phyloP scores from a whole-genome alignment of 2,888 invertebrate genomes.

The Fabriciana adippe region DNA sequence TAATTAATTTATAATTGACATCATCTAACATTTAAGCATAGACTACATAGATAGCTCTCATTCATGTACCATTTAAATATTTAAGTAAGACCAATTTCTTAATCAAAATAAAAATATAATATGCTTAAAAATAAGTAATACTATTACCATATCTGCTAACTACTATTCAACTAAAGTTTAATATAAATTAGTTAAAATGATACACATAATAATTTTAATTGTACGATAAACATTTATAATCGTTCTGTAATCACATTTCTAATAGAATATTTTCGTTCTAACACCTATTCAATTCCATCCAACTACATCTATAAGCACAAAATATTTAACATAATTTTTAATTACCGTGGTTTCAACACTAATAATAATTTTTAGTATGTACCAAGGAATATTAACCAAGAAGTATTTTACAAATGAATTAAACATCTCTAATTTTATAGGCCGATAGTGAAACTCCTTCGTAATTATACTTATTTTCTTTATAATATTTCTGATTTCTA shows the following conservation, averaged over 20 bases:
- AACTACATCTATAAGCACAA: constrained; percentile 3
- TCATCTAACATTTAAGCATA: background rate
- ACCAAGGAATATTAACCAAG: constrained; percentile 1
- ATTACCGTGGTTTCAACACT: constrained; percentile 10
- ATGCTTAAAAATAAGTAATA: background rate
- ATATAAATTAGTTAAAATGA: background rate
- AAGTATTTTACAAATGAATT: constrained; percentile 17
- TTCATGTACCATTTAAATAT: background rate
- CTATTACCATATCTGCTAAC: background rate
- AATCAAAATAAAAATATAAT: background rate
- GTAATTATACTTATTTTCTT: constrained; percentile 10
- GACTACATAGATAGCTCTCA: background rate
- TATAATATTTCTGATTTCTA: constrained; percentile 23
- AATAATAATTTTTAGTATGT: background rate
- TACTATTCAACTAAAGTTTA: background rate
- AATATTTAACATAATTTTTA: background rate
- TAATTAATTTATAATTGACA: constrained; percentile 4
- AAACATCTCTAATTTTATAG: constrained; percentile 37
- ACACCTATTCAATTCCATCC: constrained; percentile 29
- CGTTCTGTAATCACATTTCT: background rate
- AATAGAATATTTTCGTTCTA: constrained; percentile 7
- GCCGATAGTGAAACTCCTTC: constrained; percentile 40
- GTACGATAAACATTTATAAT: background rate
- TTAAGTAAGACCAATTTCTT: background rate
- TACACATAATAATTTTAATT: background rate